Conservation (phyloP, 2,797 vertebrate species). For the Scolopax bukidnonensis region DNA sequence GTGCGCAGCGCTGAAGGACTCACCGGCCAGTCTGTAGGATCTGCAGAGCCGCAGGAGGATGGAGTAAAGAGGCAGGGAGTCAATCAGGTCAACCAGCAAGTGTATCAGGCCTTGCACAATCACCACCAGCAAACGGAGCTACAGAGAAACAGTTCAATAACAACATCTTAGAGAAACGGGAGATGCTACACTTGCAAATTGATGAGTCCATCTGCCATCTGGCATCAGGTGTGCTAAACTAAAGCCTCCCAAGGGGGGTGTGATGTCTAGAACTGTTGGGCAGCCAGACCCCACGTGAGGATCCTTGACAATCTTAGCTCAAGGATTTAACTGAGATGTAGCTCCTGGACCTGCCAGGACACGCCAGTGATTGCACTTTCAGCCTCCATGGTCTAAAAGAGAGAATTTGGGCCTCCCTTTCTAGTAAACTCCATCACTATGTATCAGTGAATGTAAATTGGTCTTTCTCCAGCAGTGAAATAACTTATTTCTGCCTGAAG, state of each 20-base stretch:
- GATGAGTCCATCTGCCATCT: not conserved
- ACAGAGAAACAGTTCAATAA: not conserved
- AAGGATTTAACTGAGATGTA: not conserved
- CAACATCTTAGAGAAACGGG: not conserved
- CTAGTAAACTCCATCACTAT: not conserved
- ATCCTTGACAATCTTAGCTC: not conserved
- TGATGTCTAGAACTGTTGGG: not conserved
- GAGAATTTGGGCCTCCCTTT: not conserved
- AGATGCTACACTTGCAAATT: not conserved
- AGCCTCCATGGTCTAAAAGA: not conserved
- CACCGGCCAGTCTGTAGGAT: slow-evolving; percentile 90
- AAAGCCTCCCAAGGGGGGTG: not conserved
- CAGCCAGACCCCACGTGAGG: accelerated
- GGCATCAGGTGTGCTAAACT: not conserved
- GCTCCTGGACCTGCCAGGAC: not conserved
- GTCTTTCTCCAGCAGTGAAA: not conserved
- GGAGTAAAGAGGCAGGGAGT: slow-evolving; percentile 91
- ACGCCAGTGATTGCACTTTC: not conserved
- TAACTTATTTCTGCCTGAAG: not conserved
- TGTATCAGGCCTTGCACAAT: slow-evolving; percentile 91
- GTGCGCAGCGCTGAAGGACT: not conserved
- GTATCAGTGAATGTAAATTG: not conserved
- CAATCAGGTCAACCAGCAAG: slow-evolving; percentile 89
- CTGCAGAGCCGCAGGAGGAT: slow-evolving; percentile 86
- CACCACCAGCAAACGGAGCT: slow-evolving; percentile 94